phyloP scores from a whole-genome alignment of 2,797 vertebrate species.

The Tauraco hartlaubi region DNA sequence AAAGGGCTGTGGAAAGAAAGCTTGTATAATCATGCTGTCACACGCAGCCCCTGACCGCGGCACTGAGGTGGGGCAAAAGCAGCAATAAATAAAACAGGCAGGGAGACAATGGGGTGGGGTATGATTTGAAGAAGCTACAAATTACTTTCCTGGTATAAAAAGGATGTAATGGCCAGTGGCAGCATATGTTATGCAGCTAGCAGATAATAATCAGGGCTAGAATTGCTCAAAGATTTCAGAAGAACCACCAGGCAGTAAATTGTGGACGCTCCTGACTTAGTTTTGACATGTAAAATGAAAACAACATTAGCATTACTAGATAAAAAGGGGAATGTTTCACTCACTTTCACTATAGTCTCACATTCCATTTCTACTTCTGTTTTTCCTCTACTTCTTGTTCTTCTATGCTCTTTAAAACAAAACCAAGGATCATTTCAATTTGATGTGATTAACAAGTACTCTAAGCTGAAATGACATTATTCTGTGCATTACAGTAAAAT shows the following conservation, averaged over 20 bases:
- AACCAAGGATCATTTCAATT: slow-evolving; percentile 79
- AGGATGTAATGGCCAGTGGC: slow-evolving; percentile 37
- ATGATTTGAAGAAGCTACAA: slow-evolving; percentile 31
- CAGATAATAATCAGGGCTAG: slow-evolving; percentile 33
- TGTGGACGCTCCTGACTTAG: slow-evolving; percentile 45
- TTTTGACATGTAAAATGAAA: slow-evolving; percentile 72
- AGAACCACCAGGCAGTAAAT: slow-evolving; percentile 57
- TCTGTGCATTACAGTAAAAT: slow-evolving; percentile 68
- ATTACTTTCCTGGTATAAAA: not conserved
- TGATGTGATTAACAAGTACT: slow-evolving; percentile 62
- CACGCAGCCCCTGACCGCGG: slow-evolving; percentile 24
- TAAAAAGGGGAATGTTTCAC: slow-evolving; percentile 79
- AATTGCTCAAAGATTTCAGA: slow-evolving; percentile 30
- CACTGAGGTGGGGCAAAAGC: slow-evolving; percentile 42
- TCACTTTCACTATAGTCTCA: slow-evolving; percentile 81
- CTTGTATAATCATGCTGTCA: slow-evolving; percentile 18
- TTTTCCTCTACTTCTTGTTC: slow-evolving; percentile 81
- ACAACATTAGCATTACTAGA: slow-evolving; percentile 75
- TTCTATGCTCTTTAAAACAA: slow-evolving; percentile 82
- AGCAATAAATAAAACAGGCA: slow-evolving; percentile 59
- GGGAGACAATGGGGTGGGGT: slow-evolving; percentile 32
- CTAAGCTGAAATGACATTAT: slow-evolving; percentile 74
- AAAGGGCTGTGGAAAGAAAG: slow-evolving; percentile 19
- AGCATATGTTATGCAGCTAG: slow-evolving; percentile 38
- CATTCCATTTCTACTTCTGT: slow-evolving; percentile 80